Evolutionary conservation across 2,113 vertebrate species (phyloP).

Genomic region (Rutilus rutilus): DNA sequence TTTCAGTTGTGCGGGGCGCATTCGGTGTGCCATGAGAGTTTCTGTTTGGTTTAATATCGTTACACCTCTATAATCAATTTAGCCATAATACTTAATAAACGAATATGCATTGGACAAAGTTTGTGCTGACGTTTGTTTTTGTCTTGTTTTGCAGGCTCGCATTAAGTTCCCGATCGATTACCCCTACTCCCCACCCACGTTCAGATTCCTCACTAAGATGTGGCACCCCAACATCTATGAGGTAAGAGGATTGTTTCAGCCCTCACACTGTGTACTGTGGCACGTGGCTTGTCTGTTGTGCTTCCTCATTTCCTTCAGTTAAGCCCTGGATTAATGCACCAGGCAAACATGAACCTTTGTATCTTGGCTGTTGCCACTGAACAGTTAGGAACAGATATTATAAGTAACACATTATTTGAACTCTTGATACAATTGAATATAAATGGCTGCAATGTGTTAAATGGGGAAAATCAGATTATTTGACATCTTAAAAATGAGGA

Average conservation of each 20-base stretch:
- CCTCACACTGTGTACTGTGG: not conserved
- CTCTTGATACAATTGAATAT: not conserved
- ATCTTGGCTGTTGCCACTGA: not conserved
- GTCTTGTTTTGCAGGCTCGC: slow-evolving; percentile 78
- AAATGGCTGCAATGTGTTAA: not conserved
- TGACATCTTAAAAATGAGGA: not conserved
- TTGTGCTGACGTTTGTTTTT: slow-evolving; percentile 13
- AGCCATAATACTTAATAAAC: not conserved
- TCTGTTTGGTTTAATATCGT: no score
- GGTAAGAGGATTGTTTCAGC: slow-evolving; percentile 69
- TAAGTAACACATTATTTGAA: not conserved
- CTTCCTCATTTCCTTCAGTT: not conserved
- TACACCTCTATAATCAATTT: not conserved
- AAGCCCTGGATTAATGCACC: not conserved
- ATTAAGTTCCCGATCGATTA: slow-evolving; percentile 97
- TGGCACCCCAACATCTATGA: slow-evolving; percentile 99
- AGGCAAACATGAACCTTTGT: not conserved
- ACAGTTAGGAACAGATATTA: not conserved
- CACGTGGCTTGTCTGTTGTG: not conserved
- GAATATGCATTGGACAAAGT: not conserved
- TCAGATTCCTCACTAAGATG: slow-evolving; percentile 98
- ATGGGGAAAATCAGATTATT: not conserved
- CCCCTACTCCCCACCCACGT: slow-evolving; percentile 95
- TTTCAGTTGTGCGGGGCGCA: no score
- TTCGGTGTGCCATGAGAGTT: no score